A percentile compares a stretch with the other conserved stretches of the same genome.
Conservation (phyloP, 30 jellyfish, hydroid and myxozoan genomes). For the Mastigias papua region DNA sequence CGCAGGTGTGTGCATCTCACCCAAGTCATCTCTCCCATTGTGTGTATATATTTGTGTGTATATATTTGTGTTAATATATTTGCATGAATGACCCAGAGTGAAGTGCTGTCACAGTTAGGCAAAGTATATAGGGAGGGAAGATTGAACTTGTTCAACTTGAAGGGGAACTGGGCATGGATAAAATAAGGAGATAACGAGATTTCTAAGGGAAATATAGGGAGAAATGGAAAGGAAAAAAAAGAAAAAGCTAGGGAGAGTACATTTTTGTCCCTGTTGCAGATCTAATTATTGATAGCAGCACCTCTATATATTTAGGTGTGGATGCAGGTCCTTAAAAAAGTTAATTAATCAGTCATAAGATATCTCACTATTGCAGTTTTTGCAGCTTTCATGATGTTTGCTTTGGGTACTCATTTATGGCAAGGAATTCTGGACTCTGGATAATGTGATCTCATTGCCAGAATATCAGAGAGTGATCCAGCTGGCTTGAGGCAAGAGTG, state of each 20-base stretch:
- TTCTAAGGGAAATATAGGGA: background rate
- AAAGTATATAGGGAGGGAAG: no score
- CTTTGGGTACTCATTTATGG: slow-evolving; percentile 14
- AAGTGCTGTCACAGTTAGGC: no score
- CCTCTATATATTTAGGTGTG: background rate
- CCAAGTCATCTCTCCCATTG: no score
- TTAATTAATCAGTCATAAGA: background rate
- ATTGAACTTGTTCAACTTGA: no score
- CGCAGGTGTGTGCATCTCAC: no score
- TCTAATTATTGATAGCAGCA: background rate
- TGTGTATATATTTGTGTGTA: no score
- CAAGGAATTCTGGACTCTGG: slow-evolving; percentile 50
- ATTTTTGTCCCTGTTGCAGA: background rate
- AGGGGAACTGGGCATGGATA: background rate
- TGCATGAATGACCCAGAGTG: no score
- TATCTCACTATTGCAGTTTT: slow-evolving; percentile 29
- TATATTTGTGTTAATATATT: no score
- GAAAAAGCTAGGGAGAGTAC: background rate
- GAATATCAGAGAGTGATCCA: slow-evolving; percentile 56
- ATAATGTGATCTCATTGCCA: slow-evolving; percentile 31
- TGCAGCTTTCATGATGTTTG: slow-evolving; percentile 18
- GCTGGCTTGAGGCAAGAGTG: slow-evolving; percentile 37
- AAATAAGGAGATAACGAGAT: background rate
- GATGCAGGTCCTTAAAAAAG: background rate
- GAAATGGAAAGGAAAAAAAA: background rate